Base-by-base conservation (phyloP, 2,888 invertebrate genomes). In the Lepidocyrtoides sp. region DNA sequence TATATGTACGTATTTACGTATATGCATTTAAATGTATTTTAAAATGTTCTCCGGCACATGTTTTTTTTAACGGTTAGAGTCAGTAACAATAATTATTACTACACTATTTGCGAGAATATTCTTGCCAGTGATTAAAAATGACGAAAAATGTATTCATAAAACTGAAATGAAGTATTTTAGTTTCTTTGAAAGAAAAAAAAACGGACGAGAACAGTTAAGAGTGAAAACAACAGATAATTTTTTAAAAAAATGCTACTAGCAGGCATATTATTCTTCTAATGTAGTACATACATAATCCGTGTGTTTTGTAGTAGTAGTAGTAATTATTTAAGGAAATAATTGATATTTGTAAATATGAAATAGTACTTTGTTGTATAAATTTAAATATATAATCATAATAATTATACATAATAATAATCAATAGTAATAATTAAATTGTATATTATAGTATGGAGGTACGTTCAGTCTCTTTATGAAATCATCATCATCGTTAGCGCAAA, bases 391-490 rank as follows among this genome's bases (percentile, higher is more conserved):
- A n/a, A n/a, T n/a, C n/a, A n/a, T n/a, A n/a, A n/a, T n/a, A n/a
- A n/a, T n/a, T n/a, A n/a, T n/a, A n/a, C n/a, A 63, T 41, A 51
- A 41, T 54, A 66, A 51, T 77, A 60, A 85, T 81, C 54, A 41
- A 81, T 48, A 69, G 72, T 84, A 84, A 72, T 44, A 51, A 63
- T 63, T 60, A 60, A 66, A 84, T 84, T 84, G 66, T 84, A 66
- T 51, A 57, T n/a, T n/a, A n/a, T n/a, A n/a, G n/a, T 90, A 91
- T 79, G 79, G 87, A 91, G 91, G 91, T 91, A 91, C 91, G 60
- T 91, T 91, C 91, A 91, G 91, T 91, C 91, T 91, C 87, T 51
- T 91, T 48, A 84, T 90, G 90, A 90, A 90, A 91, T 88, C 87
- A 91, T 72, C 86, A 51, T 75, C 51, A 81, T 57, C 57, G 32